Evolutionary conservation across 2,888 invertebrate genomes (phyloP).

Genomic region (Mechanitis messenoides): DNA sequence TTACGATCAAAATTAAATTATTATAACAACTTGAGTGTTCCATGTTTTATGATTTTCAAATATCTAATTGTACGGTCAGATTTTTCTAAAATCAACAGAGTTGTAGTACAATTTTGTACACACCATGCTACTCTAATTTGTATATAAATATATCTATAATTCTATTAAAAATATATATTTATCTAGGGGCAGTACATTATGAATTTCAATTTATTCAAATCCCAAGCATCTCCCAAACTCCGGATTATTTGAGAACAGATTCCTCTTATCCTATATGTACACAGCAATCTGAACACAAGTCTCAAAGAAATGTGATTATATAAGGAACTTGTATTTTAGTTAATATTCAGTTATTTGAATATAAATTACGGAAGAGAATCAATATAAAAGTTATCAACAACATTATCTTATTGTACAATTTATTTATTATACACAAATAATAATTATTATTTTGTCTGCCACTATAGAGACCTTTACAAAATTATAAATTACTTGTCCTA

Average conservation of each 20-base stretch:
- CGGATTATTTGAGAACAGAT: slow-evolving; percentile 50
- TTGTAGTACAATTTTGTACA: not conserved
- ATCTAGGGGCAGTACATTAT: not conserved
- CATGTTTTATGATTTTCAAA: slow-evolving; percentile 11
- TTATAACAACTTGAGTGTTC: not conserved
- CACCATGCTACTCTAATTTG: slow-evolving; percentile 1
- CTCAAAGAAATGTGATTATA: not conserved
- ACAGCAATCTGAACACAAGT: not conserved
- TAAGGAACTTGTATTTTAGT: not conserved
- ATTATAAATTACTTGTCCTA: no score
- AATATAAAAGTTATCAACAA: slow-evolving; percentile 3
- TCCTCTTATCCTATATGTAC: slow-evolving; percentile 40
- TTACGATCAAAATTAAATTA: slow-evolving; percentile 37
- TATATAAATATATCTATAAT: slow-evolving; percentile 1
- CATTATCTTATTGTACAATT: not conserved
- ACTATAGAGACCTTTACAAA: no score
- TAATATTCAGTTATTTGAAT: not conserved
- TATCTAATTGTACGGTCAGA: no score
- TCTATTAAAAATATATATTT: slow-evolving; percentile 6
- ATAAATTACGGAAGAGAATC: not conserved
- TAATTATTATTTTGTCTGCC: not conserved
- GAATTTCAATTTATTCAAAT: slow-evolving; percentile 3
- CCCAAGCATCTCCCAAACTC: slow-evolving; percentile 51
- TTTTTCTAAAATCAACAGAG: no score
- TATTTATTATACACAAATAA: not conserved